Conservation (phyloP, 2,888 invertebrate genomes). For the Isotomurus palustris region DNA sequence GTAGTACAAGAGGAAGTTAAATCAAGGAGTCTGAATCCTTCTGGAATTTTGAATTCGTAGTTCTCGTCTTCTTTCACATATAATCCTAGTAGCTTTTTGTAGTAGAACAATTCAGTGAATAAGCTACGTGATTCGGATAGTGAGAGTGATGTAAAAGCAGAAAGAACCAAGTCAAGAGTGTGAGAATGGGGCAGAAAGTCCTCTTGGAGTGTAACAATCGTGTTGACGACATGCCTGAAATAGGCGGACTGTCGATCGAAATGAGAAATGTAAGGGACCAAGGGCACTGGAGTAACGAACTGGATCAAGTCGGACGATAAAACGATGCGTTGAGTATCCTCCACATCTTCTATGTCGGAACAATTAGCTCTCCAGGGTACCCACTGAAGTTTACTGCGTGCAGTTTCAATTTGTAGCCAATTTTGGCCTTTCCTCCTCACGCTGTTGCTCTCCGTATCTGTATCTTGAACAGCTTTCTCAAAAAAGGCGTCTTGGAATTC, state of each 20-base stretch:
- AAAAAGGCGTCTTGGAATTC: slow-evolving; percentile 39
- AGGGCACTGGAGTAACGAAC: slow-evolving; percentile 30
- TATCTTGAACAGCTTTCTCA: slow-evolving; percentile 4
- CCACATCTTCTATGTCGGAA: slow-evolving; percentile 36
- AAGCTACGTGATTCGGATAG: slow-evolving; percentile 34
- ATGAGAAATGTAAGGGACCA: slow-evolving; percentile 16
- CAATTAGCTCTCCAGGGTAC: slow-evolving; percentile 36
- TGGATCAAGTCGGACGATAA: slow-evolving; percentile 21
- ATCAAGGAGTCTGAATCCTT: slow-evolving; percentile 38
- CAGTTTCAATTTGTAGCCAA: slow-evolving; percentile 36
- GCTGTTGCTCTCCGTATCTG: background rate
- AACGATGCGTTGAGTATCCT: slow-evolving; percentile 36
- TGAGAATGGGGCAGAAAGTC: slow-evolving; percentile 43
- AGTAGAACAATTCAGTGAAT: slow-evolving; percentile 42
- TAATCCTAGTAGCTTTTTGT: slow-evolving; percentile 34
- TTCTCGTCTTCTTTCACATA: slow-evolving; percentile 17
- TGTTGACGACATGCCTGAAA: slow-evolving; percentile 41
- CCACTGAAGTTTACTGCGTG: slow-evolving; percentile 35
- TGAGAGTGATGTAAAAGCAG: slow-evolving; percentile 26
- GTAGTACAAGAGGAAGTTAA: slow-evolving; percentile 17
- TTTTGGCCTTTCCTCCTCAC: slow-evolving; percentile 14
- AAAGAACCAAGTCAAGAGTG: slow-evolving; percentile 32
- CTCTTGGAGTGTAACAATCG: slow-evolving; percentile 32
- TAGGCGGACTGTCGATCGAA: slow-evolving; percentile 33
- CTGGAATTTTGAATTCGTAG: slow-evolving; percentile 28